These are phyloP conservation scores for Ceratoteleas bidentatus DNA, from an alignment of 1,140 invertebrate species.

Conservation along the genomic window DNA sequence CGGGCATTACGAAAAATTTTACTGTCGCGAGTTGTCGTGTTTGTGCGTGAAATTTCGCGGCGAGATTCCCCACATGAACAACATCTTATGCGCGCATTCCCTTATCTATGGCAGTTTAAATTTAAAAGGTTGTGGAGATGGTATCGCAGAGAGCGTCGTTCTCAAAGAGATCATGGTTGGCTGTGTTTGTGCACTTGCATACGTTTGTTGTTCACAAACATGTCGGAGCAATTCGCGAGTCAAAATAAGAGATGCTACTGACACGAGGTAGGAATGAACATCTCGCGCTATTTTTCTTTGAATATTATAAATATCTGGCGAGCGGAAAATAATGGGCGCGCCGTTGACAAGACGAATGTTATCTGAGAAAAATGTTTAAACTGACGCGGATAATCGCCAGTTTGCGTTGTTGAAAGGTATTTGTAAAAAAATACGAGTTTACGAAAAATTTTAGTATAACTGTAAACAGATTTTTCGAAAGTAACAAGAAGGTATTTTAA, in stretches of 20 bases:
- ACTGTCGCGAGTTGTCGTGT: constrained; percentile 30
- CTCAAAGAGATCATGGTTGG: constrained; percentile 47
- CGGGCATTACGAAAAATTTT: constrained; percentile 9
- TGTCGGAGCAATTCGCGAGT: constrained; percentile 41
- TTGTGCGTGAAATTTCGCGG: constrained; percentile 40
- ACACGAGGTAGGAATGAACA: constrained; percentile 41
- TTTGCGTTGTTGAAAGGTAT: background rate
- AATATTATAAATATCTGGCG: constrained; percentile 50
- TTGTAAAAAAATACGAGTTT: background rate
- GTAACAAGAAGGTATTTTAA: too few relatives aligned
- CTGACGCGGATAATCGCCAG: background rate
- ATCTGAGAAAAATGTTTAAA: constrained; percentile 12
- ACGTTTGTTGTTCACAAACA: constrained; percentile 42
- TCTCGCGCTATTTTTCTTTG: constrained; percentile 41
- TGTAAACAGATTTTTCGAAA: too few relatives aligned
- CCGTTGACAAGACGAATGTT: constrained; percentile 36
- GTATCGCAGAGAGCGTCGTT: constrained; percentile 27
- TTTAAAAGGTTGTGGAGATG: constrained; percentile 47
- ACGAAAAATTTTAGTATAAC: too few relatives aligned
- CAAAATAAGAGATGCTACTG: constrained; percentile 40
- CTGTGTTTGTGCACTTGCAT: constrained; percentile 23
- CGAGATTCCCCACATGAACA: constrained; percentile 47
- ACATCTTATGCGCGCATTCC: constrained; percentile 45
- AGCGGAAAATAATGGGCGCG: constrained; percentile 30
- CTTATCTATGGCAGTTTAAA: constrained; percentile 62